Evolutionary conservation across 1,140 invertebrate genomes (phyloP), one percentile per base, ranked within the genome.

Genomic region (Oppia nitens): DNA sequence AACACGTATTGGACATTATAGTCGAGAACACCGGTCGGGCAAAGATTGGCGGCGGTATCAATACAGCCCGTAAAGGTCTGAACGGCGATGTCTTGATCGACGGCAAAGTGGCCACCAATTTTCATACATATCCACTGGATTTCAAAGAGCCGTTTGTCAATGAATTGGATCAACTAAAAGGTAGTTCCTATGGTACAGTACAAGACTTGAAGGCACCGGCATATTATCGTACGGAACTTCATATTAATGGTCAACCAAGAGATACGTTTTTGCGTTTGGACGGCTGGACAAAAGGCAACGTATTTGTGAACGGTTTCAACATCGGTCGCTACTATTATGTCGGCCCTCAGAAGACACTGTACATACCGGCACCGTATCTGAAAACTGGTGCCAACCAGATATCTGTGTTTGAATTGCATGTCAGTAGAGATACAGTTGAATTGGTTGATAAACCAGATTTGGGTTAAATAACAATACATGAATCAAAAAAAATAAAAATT

Each of bases 251-350:
- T n/a, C n/a, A n/a, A n/a, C 53, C 29, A 27, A 40, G 12, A 47
- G 63, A 64, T 48, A 62, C 63, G n/a, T 64, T 61, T 26, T 12
- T 64, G 3, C 25, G 25, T 25, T 27, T 55, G 20, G 2, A 12
- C 1, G 53, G 60, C 14, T 64, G 63, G 63, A 49, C 26, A 3
- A 64, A 64, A 57, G 81, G 81, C 11, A 69, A 79, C 55, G 76
- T 79, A 17, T 74, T 81, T 59, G 65, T 83, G 1, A 83, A 83
- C 70, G 79, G 78, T 4, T 78, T 80, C 63, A 78, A 81, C 64
- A 66, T 83, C 54, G 79, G 79, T 14, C 67, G 80, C 49, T 81
- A 80, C 67, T 78, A 73, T 71, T 60, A 63, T 6, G 62, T 74
- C 11, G 81, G 81, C 1, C 81, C 81, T 0, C 75, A 77, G 63